These are phyloP conservation scores for Coturnix japonica DNA, from an alignment of 2,113 vertebrate species.

Conservation along the genomic window DNA sequence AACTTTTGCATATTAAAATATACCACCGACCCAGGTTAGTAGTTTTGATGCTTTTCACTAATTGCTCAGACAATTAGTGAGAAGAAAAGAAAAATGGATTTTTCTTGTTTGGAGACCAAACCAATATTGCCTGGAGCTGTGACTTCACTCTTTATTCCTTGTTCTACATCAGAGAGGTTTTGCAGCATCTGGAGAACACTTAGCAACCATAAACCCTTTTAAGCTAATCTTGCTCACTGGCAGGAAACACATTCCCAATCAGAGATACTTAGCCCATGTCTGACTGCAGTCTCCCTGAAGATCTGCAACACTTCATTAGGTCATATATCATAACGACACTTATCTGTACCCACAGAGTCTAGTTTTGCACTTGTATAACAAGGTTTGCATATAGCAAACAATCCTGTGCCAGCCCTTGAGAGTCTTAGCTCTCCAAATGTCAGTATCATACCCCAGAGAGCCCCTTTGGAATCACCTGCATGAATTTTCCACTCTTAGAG, in stretches of 20 bases:
- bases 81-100: too few relatives aligned
- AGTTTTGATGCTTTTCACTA: not conserved
- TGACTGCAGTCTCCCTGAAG: not conserved
- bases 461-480: not conserved
- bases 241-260: not conserved
- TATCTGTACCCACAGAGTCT: not conserved
- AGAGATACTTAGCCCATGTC: not conserved
- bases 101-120: not conserved
- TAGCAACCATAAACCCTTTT: not conserved
- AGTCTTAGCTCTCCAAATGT: not conserved
- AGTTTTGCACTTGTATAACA: not conserved
- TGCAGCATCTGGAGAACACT: not conserved
- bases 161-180: not conserved
- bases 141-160: not conserved
- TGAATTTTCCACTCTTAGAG: not conserved
- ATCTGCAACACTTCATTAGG: not conserved
- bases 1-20: not conserved
- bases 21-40: not conserved
- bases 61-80: not conserved
- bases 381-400: not conserved
- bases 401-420: not conserved
- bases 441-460: not conserved
- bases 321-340: not conserved
- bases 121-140: not conserved
- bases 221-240: not conserved